Conservation (phyloP, 1,140 invertebrate genomes). For the Drosophila ogumai region DNA sequence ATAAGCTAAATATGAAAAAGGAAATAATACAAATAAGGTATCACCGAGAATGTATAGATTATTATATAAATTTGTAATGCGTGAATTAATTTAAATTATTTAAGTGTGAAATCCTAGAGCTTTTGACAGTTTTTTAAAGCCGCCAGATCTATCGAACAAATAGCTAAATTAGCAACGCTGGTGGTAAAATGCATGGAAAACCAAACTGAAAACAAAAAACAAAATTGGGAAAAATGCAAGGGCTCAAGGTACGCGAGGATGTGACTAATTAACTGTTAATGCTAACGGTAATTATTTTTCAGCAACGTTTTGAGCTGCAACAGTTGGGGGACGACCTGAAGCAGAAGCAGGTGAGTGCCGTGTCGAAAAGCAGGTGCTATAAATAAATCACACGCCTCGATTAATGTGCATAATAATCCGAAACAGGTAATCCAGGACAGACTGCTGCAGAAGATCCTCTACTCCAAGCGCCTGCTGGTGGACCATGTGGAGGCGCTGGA, state of each 20-base stretch:
- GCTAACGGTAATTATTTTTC: not conserved
- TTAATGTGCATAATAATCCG: conserved; percentile 10
- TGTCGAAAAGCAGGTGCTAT: conserved; percentile 20
- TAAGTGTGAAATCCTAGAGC: too few relatives aligned
- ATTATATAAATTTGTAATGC: too few relatives aligned
- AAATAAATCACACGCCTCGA: conserved; percentile 21
- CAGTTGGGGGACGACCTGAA: conserved; percentile 70
- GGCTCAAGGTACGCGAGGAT: conserved; percentile 48
- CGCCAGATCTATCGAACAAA: too few relatives aligned
- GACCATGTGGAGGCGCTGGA: conserved; percentile 83
- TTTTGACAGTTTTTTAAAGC: too few relatives aligned
- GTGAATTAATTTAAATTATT: too few relatives aligned
- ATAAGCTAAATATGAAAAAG: too few relatives aligned
- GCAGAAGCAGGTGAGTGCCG: conserved; percentile 72
- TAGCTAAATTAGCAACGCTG: not conserved
- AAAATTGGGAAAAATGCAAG: conserved; percentile 49
- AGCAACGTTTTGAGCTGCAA: conserved; percentile 50
- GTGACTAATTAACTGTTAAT: not conserved
- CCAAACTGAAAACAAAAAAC: conserved; percentile 13
- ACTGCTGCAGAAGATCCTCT: conserved; percentile 75
- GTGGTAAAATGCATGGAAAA: conserved; percentile 7
- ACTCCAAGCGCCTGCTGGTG: conserved; percentile 75
- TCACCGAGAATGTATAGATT: too few relatives aligned
- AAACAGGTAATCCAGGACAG: conserved; percentile 66
- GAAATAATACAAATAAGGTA: too few relatives aligned